phyloP scores from a whole-genome alignment of 2,797 vertebrate genomes.

The Zalophus californianus region DNA sequence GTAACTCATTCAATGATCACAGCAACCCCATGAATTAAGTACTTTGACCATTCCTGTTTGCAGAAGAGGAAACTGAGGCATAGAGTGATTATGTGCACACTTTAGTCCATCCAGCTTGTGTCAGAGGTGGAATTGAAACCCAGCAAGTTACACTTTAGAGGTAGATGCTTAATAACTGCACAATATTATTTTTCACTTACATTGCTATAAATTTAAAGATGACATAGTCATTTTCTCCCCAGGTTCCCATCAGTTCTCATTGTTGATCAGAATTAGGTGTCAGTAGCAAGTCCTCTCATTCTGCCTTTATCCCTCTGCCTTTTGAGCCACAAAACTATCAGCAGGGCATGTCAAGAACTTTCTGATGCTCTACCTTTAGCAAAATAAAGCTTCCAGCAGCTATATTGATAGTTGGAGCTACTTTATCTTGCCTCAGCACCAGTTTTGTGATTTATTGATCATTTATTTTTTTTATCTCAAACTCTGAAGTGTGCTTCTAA shows the following conservation, averaged over 20 bases:
- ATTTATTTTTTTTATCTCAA: constrained; percentile 31
- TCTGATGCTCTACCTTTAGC: not conserved
- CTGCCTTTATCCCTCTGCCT: not conserved
- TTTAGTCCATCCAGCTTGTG: not conserved
- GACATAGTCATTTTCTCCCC: not conserved
- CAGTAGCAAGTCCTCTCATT: not conserved
- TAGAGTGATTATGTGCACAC: not conserved
- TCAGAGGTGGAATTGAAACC: not conserved
- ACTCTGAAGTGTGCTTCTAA: constrained; percentile 50
- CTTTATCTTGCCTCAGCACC: constrained; percentile 25
- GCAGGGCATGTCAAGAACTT: not conserved
- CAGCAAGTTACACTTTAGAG: not conserved
- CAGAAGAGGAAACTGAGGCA: constrained; percentile 8
- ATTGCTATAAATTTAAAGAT: not conserved
- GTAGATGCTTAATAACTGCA: not conserved
- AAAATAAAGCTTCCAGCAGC: constrained; percentile 51
- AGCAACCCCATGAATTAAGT: not conserved
- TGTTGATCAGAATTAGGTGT: not conserved
- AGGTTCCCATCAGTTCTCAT: not conserved
- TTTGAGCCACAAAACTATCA: constrained; percentile 27
- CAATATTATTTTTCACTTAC: not conserved
- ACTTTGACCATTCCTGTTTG: not conserved
- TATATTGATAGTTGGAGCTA: constrained; percentile 43
- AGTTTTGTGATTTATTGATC: constrained; percentile 59
- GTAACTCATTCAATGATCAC: not conserved